Evolutionary conservation across 2,888 invertebrate genomes (phyloP).

Genomic region (Lepidonotus clava): DNA sequence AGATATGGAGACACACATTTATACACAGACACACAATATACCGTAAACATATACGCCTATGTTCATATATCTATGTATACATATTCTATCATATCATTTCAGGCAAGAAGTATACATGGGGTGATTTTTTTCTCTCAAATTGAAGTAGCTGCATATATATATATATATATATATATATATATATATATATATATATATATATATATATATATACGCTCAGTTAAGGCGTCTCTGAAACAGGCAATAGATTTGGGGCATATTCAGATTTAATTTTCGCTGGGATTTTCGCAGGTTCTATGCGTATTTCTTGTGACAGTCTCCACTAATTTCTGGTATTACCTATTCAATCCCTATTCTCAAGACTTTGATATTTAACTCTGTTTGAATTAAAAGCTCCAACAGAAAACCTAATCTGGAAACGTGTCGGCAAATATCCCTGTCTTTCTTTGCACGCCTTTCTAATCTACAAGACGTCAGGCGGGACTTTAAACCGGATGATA

Average conservation of each 20-base stretch:
- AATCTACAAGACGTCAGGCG: constrained; percentile 40
- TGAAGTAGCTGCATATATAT: too few relatives aligned
- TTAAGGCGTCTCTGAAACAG: too few relatives aligned
- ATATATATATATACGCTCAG: too few relatives aligned
- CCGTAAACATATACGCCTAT: too few relatives aligned
- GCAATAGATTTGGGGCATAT: neutral
- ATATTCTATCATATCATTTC: too few relatives aligned
- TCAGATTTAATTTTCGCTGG: constrained; percentile 3
- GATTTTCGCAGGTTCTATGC: neutral
- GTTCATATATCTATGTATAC: too few relatives aligned
- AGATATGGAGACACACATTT: too few relatives aligned
- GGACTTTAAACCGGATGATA: constrained; percentile 46
- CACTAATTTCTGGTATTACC: constrained; percentile 17
- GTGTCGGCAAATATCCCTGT: constrained; percentile 37
- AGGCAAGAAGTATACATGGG: too few relatives aligned
- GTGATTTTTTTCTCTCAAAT: too few relatives aligned
- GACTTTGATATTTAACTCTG: constrained; percentile 47
- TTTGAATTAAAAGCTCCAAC: constrained; percentile 37
- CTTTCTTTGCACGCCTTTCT: constrained; percentile 38
- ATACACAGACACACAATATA: too few relatives aligned
- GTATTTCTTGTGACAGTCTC: neutral
- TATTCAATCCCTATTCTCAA: constrained; percentile 29
- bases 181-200: too few relatives aligned
- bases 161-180: too few relatives aligned
- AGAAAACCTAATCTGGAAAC: constrained; percentile 41